phyloP scores from a whole-genome alignment of 2,888 invertebrate genomes.

The Creontiades dilutus region DNA sequence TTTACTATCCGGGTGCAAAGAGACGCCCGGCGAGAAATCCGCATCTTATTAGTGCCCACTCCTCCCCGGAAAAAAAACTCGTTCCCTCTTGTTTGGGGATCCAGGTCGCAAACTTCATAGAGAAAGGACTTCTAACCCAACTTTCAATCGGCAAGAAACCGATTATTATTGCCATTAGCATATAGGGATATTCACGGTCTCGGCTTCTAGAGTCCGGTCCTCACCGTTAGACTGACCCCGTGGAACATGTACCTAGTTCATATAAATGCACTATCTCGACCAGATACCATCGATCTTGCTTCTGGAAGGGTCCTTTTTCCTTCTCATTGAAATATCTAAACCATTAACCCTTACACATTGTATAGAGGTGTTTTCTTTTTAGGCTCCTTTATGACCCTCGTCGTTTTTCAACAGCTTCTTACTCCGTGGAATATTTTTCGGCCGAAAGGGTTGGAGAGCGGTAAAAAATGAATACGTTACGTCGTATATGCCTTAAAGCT shows the following conservation, averaged over 20 bases:
- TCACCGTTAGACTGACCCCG: constrained; percentile 62
- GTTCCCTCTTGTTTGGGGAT: constrained; percentile 20
- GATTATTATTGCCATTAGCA: constrained; percentile 68
- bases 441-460: constrained; percentile 13
- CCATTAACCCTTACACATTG: constrained; percentile 50
- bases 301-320: background rate
- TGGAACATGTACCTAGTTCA: constrained; percentile 65
- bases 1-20: background rate
- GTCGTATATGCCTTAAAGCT: constrained; percentile 8
- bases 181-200: constrained; percentile 53
- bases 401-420: constrained; percentile 9
- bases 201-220: constrained; percentile 38
- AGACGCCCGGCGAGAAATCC: constrained; percentile 5
- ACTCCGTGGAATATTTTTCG: constrained; percentile 37
- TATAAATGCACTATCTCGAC: constrained; percentile 50
- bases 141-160: constrained; percentile 57
- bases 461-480: constrained; percentile 23
- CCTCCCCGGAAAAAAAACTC: constrained; percentile 25
- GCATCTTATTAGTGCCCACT: constrained; percentile 5
- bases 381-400: background rate
- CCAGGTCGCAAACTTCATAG: constrained; percentile 13
- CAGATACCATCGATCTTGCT: constrained; percentile 48
- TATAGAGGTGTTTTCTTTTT: constrained; percentile 40
- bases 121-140: constrained; percentile 36
- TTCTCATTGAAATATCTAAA: constrained; percentile 52